Evolutionary conservation across 2,888 invertebrate species (phyloP).

Genomic region (Scaptomyza tumidula): DNA sequence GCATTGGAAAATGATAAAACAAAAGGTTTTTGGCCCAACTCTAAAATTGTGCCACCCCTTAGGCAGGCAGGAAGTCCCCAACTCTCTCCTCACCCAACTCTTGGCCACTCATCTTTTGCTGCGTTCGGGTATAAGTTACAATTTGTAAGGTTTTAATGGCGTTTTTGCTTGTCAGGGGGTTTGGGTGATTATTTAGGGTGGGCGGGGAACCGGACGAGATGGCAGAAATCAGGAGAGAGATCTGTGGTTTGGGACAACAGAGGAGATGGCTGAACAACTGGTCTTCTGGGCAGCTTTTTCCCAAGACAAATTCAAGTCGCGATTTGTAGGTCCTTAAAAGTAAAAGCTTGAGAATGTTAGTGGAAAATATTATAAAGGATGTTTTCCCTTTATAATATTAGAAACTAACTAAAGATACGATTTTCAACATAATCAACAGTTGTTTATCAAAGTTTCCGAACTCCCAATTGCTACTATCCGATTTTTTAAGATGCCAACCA

Average conservation of each 20-base stretch:
- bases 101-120: constrained; percentile 60
- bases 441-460: no score
- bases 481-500: no score
- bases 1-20: constrained; percentile 77
- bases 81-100: constrained; percentile 11
- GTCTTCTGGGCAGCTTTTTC: constrained; percentile 14
- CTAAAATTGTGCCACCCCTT: constrained; percentile 14
- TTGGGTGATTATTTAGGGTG: constrained; percentile 4
- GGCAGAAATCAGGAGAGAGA: constrained; percentile 28
- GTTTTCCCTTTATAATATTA: no score
- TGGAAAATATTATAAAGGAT: neutral
- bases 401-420: no score
- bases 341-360: neutral
- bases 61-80: neutral
- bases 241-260: constrained; percentile 7
- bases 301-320: constrained; percentile 3
- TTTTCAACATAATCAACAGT: no score
- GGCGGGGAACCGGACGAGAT: neutral
- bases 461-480: no score
- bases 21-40: constrained; percentile 63
- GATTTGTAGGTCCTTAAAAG: neutral
- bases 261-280: constrained; percentile 15
- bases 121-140: constrained; percentile 67
- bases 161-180: constrained; percentile 22
- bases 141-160: constrained; percentile 75